These are phyloP conservation scores for Acronicta psi DNA, from an alignment of 2,888 invertebrate genomes.

Conservation along the genomic window DNA sequence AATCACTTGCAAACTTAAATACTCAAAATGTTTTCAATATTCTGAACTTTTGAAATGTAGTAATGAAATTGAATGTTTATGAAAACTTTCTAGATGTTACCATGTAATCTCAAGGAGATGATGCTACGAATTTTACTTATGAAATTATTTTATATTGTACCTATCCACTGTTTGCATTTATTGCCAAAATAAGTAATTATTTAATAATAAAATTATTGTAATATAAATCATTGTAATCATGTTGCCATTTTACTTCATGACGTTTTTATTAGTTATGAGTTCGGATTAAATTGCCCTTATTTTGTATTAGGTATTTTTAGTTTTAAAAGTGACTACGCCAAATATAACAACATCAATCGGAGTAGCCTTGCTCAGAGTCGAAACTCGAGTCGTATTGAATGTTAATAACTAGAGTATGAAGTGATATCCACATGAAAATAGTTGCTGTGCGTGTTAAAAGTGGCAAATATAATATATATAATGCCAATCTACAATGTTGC, in stretches of 20 bases:
- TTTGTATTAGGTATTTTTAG: slow-evolving; percentile 50
- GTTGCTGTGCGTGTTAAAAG: slow-evolving; percentile 21
- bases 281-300: slow-evolving; percentile 53
- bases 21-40: slow-evolving; percentile 42
- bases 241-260: slow-evolving; percentile 71
- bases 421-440: slow-evolving; percentile 31
- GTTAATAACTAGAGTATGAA: slow-evolving; percentile 29
- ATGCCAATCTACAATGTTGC: slow-evolving; percentile 29
- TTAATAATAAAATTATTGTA: slow-evolving; percentile 54
- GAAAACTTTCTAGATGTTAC: slow-evolving; percentile 40
- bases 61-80: slow-evolving; percentile 28
- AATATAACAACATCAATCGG: slow-evolving; percentile 50
- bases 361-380: slow-evolving; percentile 48
- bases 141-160: slow-evolving; percentile 47
- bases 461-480: slow-evolving; percentile 15
- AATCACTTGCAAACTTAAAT: slow-evolving; percentile 37
- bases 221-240: slow-evolving; percentile 60
- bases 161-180: slow-evolving; percentile 57
- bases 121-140: slow-evolving; percentile 48
- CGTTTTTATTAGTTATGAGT: slow-evolving; percentile 53
- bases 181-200: slow-evolving; percentile 58
- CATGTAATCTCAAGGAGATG: slow-evolving; percentile 45
- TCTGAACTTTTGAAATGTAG: slow-evolving; percentile 30
- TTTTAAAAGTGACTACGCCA: slow-evolving; percentile 51
- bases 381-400: slow-evolving; percentile 30